Evolutionary conservation across 2,113 vertebrate species (phyloP).

Genomic region (Bujurquina vittata): DNA sequence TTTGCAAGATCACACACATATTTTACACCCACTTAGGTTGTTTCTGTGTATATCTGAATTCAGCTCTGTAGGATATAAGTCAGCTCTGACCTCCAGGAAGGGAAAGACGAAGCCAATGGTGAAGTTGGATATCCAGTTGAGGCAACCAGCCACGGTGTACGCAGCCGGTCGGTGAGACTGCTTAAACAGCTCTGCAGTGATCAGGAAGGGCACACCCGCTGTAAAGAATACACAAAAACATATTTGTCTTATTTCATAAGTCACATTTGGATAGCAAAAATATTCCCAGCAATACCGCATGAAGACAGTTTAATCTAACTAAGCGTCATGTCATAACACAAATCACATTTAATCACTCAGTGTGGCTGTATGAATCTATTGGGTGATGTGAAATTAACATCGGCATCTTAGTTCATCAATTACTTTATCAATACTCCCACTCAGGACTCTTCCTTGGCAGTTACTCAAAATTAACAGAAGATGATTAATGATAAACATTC

Average conservation of each 20-base stretch:
- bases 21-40: not conserved
- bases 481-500: constrained; percentile 36
- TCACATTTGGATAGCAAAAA: not conserved
- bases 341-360: constrained; percentile 38
- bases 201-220: constrained; percentile 89
- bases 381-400: constrained; percentile 47
- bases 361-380: constrained; percentile 34
- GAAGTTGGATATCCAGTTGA: constrained; percentile 95
- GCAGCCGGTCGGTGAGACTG: constrained; percentile 88
- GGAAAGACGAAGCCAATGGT: constrained; percentile 89
- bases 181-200: constrained; percentile 90
- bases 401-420: constrained; percentile 41
- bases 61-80: not conserved
- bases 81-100: constrained; percentile 86
- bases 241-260: not conserved
- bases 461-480: constrained; percentile 45
- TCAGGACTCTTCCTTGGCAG: constrained; percentile 34
- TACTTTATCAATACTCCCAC: constrained; percentile 56
- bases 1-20: not conserved
- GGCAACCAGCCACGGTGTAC: constrained; percentile 87
- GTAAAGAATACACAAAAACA: not conserved
- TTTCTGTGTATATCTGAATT: not conserved
- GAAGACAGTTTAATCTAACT: not conserved
- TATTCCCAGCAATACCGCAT: not conserved
- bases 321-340: constrained; percentile 37